Conservation (phyloP, 2,797 vertebrate genomes). For the Corythornis leucogaster region DNA sequence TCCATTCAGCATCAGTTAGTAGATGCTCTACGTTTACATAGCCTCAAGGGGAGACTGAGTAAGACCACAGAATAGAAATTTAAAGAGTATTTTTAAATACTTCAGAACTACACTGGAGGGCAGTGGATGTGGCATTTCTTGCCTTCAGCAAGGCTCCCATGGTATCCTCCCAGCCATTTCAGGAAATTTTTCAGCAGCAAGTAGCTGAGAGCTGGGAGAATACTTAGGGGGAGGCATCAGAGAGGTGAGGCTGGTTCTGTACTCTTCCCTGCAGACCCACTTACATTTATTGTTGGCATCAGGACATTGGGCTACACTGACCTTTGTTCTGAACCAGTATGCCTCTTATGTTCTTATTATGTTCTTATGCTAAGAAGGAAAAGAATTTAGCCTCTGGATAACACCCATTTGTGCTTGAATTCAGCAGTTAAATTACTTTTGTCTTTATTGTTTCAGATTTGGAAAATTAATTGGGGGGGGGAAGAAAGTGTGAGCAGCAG, state of each 20-base stretch:
- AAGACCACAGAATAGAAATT: background rate
- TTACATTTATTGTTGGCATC: constrained; percentile 45
- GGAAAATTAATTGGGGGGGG: background rate
- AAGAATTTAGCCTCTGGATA: constrained; percentile 68
- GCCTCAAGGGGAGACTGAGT: background rate
- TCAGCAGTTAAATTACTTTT: constrained; percentile 49
- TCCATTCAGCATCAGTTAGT: background rate
- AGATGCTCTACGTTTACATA: background rate
- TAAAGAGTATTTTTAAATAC: background rate
- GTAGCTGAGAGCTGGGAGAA: background rate
- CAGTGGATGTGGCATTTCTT: too few relatives aligned
- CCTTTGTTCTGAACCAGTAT: constrained; percentile 67
- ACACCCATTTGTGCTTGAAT: constrained; percentile 34
- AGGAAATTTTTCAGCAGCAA: background rate
- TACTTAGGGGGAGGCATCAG: background rate
- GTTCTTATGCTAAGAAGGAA: constrained; percentile 70
- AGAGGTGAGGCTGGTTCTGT: background rate
- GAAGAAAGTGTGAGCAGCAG: background rate
- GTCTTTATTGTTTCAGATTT: constrained; percentile 11
- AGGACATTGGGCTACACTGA: constrained; percentile 60
- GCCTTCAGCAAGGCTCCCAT: too few relatives aligned
- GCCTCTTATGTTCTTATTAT: constrained; percentile 69
- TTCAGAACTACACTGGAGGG: background rate
- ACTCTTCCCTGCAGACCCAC: constrained; percentile 12
- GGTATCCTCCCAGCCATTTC: background rate